A percentile compares a stretch with the other conserved stretches of the same genome.
phyloP scores from a whole-genome alignment of 2,113 vertebrate genomes.

The Crotalus helleri region DNA sequence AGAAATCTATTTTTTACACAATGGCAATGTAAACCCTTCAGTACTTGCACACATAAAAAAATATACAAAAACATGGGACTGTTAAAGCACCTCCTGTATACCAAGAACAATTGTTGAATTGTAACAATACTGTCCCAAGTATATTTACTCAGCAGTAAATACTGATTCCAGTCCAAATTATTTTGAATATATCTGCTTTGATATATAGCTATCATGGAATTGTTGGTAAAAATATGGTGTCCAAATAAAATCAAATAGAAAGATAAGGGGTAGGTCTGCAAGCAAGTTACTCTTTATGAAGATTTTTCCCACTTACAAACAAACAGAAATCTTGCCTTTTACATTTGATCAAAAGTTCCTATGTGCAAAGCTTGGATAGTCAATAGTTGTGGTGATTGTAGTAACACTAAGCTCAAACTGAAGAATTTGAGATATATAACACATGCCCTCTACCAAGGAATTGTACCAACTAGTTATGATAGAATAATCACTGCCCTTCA shows the following conservation, averaged over 20 bases:
- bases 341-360: not conserved
- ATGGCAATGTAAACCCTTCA: not conserved
- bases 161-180: not conserved
- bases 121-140: not conserved
- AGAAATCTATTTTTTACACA: not conserved
- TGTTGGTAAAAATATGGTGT: not conserved
- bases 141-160: not conserved
- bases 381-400: not conserved
- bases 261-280: not conserved
- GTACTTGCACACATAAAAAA: not conserved
- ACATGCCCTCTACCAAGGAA: not conserved
- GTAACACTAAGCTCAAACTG: not conserved
- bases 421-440: not conserved
- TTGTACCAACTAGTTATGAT: not conserved
- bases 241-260: not conserved
- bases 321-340: not conserved
- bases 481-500: not conserved
- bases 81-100: not conserved
- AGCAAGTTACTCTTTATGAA: not conserved
- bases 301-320: not conserved
- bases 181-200: not conserved
- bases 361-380: not conserved
- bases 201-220: not conserved
- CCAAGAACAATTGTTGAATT: not conserved
- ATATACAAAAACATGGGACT: not conserved